Conservation (phyloP, 2,113 vertebrate species). For the Phyllostomus discolor region DNA sequence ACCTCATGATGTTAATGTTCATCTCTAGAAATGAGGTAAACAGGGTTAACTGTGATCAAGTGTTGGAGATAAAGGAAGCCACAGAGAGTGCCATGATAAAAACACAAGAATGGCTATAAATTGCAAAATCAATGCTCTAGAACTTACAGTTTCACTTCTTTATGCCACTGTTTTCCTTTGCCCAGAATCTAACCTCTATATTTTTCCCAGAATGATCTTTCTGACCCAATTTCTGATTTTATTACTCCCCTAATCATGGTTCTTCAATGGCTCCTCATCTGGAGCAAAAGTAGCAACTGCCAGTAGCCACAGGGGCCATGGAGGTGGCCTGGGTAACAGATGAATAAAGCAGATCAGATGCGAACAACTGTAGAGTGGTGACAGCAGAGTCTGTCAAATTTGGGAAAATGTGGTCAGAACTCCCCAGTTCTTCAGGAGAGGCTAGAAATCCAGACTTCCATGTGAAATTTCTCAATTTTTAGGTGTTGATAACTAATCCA, state of each 20-base stretch:
- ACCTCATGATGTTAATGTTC: neutral
- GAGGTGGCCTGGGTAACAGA: neutral
- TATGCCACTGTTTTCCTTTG: neutral
- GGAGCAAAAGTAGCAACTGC: neutral
- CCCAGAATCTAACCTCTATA: neutral
- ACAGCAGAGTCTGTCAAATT: neutral
- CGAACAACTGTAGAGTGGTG: neutral
- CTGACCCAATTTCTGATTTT: neutral
- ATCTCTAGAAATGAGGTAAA: neutral
- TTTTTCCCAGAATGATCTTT: constrained; percentile 27
- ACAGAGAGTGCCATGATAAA: neutral
- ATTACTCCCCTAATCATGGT: neutral
- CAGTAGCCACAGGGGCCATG: neutral
- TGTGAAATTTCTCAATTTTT: neutral
- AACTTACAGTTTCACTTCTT: neutral
- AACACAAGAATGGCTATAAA: neutral
- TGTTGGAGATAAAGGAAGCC: neutral
- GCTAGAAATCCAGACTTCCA: neutral
- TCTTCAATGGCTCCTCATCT: neutral
- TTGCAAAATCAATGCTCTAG: neutral
- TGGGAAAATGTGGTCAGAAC: neutral
- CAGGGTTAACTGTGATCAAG: neutral
- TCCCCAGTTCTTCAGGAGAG: neutral
- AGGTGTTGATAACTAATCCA: neutral
- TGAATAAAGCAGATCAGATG: neutral